phyloP scores from a whole-genome alignment of 1,140 invertebrate species.

The Cotesia vestalis region DNA sequence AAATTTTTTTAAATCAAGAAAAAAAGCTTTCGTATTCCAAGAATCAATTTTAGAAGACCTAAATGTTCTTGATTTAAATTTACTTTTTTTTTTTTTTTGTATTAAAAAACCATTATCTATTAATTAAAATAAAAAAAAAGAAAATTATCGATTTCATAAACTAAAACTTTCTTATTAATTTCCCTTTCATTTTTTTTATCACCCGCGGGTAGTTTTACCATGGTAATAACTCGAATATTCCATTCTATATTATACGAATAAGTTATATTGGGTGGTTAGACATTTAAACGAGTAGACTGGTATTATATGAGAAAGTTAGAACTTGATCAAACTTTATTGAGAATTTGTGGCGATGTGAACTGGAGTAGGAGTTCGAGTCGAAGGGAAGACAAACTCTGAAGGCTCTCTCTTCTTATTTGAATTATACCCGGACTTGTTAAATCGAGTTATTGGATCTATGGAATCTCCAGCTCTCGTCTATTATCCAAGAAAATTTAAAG shows the following conservation, averaged over 20 bases:
- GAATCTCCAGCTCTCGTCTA: slow-evolving; percentile 35
- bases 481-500: slow-evolving; percentile 10
- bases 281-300: slow-evolving; percentile 3
- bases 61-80: too few species aligned
- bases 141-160: too few species aligned
- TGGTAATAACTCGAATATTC: background rate
- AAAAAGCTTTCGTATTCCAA: too few species aligned
- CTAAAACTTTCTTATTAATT: too few species aligned
- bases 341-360: slow-evolving; percentile 4
- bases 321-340: slow-evolving; percentile 15
- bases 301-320: background rate
- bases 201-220: background rate
- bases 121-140: too few species aligned
- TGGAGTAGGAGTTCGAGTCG: too few species aligned
- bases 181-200: background rate
- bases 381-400: slow-evolving; percentile 3
- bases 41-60: too few species aligned
- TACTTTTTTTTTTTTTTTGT: too few species aligned
- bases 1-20: too few species aligned
- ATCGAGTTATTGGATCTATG: slow-evolving; percentile 40
- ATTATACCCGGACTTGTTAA: slow-evolving; percentile 19
- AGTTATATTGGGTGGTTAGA: slow-evolving; percentile 15
- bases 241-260: background rate
- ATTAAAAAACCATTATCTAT: too few species aligned
- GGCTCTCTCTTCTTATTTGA: slow-evolving; percentile 28